phyloP scores from a whole-genome alignment of 2,113 vertebrate genomes.

The Nycticryphes semicollaris region DNA sequence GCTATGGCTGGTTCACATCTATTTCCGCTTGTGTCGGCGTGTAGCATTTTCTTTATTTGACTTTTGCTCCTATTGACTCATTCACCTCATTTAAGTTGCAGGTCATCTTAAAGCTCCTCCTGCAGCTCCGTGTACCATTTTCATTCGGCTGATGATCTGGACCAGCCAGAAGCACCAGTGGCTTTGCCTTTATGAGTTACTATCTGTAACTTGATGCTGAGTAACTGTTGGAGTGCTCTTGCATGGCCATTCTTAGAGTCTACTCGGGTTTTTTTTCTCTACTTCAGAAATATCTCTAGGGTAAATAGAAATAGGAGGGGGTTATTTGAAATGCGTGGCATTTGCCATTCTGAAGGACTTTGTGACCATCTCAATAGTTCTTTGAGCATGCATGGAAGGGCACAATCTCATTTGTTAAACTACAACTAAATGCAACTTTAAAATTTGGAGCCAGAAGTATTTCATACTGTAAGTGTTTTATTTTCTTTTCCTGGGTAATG shows the following conservation, averaged over 20 bases:
- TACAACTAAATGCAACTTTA: not conserved
- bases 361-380: not conserved
- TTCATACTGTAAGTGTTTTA: not conserved
- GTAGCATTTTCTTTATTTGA: not conserved
- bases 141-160: not conserved
- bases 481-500: not conserved
- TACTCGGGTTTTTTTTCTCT: not conserved
- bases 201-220: not conserved
- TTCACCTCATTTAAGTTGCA: not conserved
- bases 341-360: not conserved
- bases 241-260: not conserved
- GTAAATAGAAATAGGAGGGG: not conserved
- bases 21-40: not conserved
- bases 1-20: not conserved
- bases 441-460: not conserved
- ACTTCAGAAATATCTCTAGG: not conserved
- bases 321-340: not conserved
- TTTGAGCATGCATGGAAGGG: not conserved
- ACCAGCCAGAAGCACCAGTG: not conserved
- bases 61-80: not conserved
- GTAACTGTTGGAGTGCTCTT: not conserved
- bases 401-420: not conserved
- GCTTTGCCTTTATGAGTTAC: not conserved
- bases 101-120: not conserved
- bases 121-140: not conserved